Conservation (phyloP, 2,797 vertebrate genomes). For the Rhyacichthys aspro region DNA sequence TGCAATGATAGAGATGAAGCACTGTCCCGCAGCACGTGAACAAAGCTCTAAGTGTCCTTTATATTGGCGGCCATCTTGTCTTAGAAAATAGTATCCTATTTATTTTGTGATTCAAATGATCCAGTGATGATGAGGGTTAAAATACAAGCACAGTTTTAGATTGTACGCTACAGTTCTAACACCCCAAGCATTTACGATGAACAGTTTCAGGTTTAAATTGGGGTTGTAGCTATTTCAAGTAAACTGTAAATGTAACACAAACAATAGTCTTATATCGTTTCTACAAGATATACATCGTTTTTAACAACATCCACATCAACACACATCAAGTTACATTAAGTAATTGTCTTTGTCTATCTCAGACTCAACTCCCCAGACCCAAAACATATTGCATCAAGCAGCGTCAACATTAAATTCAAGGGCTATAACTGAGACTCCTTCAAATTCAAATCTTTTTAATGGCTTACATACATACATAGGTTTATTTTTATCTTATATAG, state of each 20-base stretch:
- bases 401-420: slow-evolving; percentile 17
- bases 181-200: no score
- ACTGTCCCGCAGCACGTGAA: slow-evolving; percentile 43
- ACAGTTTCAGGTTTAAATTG: no score
- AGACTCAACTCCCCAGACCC: no score
- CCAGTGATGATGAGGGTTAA: background rate
- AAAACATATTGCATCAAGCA: slow-evolving; percentile 11
- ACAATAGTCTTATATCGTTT: no score
- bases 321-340: slow-evolving; percentile 18
- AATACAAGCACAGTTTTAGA: background rate
- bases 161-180: no score
- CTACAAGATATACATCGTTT: background rate
- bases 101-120: background rate
- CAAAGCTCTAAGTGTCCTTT: background rate
- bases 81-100: background rate
- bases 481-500: slow-evolving; percentile 12
- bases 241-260: no score
- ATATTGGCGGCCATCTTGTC: background rate
- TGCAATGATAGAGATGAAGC: no score
- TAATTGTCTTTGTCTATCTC: no score
- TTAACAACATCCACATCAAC: slow-evolving; percentile 7
- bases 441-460: slow-evolving; percentile 20
- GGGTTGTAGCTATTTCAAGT: no score
- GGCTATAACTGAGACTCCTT: slow-evolving; percentile 31
- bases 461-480: slow-evolving; percentile 24